phyloP scores from a whole-genome alignment of 1,140 invertebrate species.

The Calliphora vicina region DNA sequence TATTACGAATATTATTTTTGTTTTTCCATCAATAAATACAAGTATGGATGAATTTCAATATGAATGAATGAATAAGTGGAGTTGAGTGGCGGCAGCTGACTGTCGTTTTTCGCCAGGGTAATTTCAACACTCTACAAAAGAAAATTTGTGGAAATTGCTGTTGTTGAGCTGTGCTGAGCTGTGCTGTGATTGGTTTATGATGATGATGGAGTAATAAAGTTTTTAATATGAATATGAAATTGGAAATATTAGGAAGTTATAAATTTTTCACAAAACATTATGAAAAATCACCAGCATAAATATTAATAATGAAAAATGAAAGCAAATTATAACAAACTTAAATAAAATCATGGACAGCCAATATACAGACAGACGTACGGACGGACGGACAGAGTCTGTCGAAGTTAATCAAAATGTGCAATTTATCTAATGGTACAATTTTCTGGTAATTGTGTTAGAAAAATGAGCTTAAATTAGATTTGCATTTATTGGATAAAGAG shows the following conservation, averaged over 20 bases:
- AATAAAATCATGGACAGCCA: not conserved
- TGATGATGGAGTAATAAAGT: not conserved
- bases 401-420: not conserved
- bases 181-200: not conserved
- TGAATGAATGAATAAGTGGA: not conserved
- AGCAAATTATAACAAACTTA: not conserved
- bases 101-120: not conserved
- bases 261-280: not conserved
- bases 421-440: not conserved
- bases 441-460: not conserved
- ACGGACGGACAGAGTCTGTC: not conserved
- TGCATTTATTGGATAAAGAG: too few relatives aligned
- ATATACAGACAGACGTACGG: too few relatives aligned
- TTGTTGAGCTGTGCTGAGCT: not conserved
- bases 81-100: not conserved
- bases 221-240: not conserved
- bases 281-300: constrained; percentile 9
- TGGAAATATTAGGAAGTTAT: constrained; percentile 10
- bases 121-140: constrained; percentile 1
- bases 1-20: not conserved
- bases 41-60: not conserved
- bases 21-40: not conserved
- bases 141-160: not conserved
- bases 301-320: not conserved
- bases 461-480: too few relatives aligned